Conservation (phyloP, 2,113 vertebrate species). For the Chrysochloris asiatica region DNA sequence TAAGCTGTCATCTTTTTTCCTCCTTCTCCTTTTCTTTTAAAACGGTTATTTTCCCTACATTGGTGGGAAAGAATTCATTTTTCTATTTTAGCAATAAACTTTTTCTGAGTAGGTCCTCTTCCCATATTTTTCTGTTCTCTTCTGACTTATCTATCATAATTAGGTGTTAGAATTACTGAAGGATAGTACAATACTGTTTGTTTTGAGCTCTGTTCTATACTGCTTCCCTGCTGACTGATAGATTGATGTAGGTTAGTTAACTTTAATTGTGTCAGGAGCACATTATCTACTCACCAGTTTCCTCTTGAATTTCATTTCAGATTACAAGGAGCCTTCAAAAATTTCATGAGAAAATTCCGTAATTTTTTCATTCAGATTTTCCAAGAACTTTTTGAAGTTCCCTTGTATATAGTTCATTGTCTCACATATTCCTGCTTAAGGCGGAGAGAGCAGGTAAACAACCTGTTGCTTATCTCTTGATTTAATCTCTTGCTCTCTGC, state of each 20-base stretch:
- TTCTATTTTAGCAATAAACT: neutral
- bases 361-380: too few relatives aligned
- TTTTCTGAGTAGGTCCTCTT: neutral
- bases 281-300: constrained; percentile 2
- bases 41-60: constrained; percentile 18
- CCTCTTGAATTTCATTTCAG: constrained; percentile 26
- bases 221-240: constrained; percentile 32
- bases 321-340: too few relatives aligned
- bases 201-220: too few relatives aligned
- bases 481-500: constrained; percentile 25
- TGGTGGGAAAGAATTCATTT: constrained; percentile 18
- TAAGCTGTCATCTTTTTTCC: neutral
- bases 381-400: too few relatives aligned
- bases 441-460: neutral
- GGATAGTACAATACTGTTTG: too few relatives aligned
- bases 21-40: neutral
- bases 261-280: constrained; percentile 4
- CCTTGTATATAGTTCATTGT: constrained; percentile 29
- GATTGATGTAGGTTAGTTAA: constrained; percentile 8
- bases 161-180: neutral
- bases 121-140: neutral
- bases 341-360: too few relatives aligned
- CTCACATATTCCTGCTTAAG: constrained; percentile 20
- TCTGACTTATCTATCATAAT: neutral
- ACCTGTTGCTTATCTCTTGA: constrained; percentile 12